phyloP scores from a whole-genome alignment of 2,113 vertebrate genomes.

The Cottus gobio region DNA sequence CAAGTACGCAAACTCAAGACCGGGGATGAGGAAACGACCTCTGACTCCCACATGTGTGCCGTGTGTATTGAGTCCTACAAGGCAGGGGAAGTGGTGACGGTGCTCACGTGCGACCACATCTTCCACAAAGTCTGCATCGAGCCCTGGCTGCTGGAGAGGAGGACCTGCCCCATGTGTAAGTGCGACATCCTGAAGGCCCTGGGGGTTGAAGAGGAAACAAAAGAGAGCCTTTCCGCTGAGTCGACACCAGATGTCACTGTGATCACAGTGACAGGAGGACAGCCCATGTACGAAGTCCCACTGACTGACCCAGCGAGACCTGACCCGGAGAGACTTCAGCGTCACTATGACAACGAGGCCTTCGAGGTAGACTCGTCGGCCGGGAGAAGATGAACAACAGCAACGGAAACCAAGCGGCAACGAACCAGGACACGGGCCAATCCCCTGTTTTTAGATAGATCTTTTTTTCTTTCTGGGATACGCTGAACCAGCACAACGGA shows the following conservation, averaged over 20 bases:
- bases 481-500: slow-evolving; percentile 10
- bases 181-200: slow-evolving; percentile 92
- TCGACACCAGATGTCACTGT: slow-evolving; percentile 72
- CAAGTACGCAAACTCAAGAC: slow-evolving; percentile 88
- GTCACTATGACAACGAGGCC: slow-evolving; percentile 88
- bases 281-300: slow-evolving; percentile 72
- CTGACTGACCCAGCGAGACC: slow-evolving; percentile 73
- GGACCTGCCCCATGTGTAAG: slow-evolving; percentile 96
- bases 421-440: slow-evolving; percentile 37
- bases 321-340: slow-evolving; percentile 78
- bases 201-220: slow-evolving; percentile 86
- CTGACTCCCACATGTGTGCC: slow-evolving; percentile 88
- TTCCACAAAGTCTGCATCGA: slow-evolving; percentile 93
- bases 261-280: slow-evolving; percentile 66
- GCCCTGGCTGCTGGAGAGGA: slow-evolving; percentile 92
- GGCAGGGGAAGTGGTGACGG: slow-evolving; percentile 89
- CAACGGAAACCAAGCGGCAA: slow-evolving; percentile 36
- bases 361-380: slow-evolving; percentile 85
- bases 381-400: slow-evolving; percentile 46
- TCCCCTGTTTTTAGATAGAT: slow-evolving; percentile 17
- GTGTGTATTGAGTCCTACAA: slow-evolving; percentile 94
- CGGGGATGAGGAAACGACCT: slow-evolving; percentile 88
- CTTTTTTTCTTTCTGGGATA: slow-evolving; percentile 32
- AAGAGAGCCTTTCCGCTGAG: slow-evolving; percentile 8
- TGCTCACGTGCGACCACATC: slow-evolving; percentile 94